Base-by-base conservation (phyloP, 2,888 invertebrate species). In the Sarcophaga rosellei region DNA sequence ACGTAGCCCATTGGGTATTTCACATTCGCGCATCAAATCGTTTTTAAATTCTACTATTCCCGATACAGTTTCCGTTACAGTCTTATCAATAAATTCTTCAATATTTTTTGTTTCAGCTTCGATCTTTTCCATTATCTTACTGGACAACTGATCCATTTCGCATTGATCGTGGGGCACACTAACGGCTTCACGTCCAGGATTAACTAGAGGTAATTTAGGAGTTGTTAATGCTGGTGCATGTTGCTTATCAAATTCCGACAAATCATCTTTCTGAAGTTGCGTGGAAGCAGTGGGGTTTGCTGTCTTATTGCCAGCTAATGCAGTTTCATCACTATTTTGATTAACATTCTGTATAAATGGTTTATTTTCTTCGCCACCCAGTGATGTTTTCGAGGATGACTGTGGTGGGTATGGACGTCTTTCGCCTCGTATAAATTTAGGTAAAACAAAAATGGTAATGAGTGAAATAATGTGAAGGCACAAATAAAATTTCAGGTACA, bases 401-500 rank as follows among this genome's bases (percentile, higher is more conserved):
- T 78, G 76, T 72, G 81, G 72, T 81, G 73, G 47, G 82, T 85
- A 69, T 83, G 72, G 73, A 65, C 91, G 89, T 85, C 88, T 90
- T 81, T 92, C 92, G 80, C 92, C 92, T 35, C 90, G 90, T 87
- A 93, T 90, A 85, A 91, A 90, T 89, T 89, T 90, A 79, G 93
- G 93, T 89, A 93, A 91, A 89, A 93, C 89, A 89, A 91, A 91
- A 89, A 93, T 92, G 88, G 90, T 91, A 85, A 90, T 88, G 88
- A 92, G 87, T 89, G 93, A 92, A 89, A 92, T 90, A 89, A 93
- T 88, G 90, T 93, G 93, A 93, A 93, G 93, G 93, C 93, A 93
- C 93, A 93, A 92, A 91, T 89, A 93, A 90, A 93, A 89, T 90
- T 91, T 93, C 93, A 93, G 93, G 93, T 93, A 93, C 93, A 93